Evolutionary conservation across 2,888 invertebrate species (phyloP).

Genomic region (Thalpophila matura): DNA sequence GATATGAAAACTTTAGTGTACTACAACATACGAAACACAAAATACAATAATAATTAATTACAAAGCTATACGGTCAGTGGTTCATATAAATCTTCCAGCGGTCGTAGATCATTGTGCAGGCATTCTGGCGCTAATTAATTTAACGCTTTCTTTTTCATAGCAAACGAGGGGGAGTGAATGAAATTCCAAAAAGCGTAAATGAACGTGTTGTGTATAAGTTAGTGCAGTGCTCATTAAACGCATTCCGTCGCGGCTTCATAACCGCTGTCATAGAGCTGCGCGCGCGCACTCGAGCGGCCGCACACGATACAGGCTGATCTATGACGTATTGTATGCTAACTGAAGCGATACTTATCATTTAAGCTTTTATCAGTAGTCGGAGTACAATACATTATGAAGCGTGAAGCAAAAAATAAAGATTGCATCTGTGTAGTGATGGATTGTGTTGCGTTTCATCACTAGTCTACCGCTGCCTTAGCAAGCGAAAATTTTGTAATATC

Average conservation of each 20-base stretch:
- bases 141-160: constrained; percentile 82
- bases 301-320: constrained; percentile 60
- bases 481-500: not conserved
- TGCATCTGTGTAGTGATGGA: constrained; percentile 39
- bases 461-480: not conserved
- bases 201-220: constrained; percentile 85
- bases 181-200: constrained; percentile 86
- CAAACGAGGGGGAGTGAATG: constrained; percentile 82
- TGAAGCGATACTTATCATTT: constrained; percentile 54
- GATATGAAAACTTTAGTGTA: constrained; percentile 28
- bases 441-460: constrained; percentile 14
- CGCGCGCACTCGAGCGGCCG: constrained; percentile 48
- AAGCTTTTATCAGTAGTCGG: constrained; percentile 51
- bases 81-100: constrained; percentile 73
- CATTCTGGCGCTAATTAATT: constrained; percentile 86
- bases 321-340: constrained; percentile 61
- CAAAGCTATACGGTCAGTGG: constrained; percentile 53
- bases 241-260: constrained; percentile 78
- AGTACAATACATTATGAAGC: constrained; percentile 43
- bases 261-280: constrained; percentile 66
- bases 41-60: constrained; percentile 60
- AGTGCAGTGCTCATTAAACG: constrained; percentile 83
- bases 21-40: constrained; percentile 41
- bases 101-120: constrained; percentile 80
- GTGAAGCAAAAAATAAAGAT: constrained; percentile 53